Percentiles rank a stretch among this genome's conserved stretches.
Conservation (phyloP, 2,113 vertebrate genomes). For the Macquaria ambigua region DNA sequence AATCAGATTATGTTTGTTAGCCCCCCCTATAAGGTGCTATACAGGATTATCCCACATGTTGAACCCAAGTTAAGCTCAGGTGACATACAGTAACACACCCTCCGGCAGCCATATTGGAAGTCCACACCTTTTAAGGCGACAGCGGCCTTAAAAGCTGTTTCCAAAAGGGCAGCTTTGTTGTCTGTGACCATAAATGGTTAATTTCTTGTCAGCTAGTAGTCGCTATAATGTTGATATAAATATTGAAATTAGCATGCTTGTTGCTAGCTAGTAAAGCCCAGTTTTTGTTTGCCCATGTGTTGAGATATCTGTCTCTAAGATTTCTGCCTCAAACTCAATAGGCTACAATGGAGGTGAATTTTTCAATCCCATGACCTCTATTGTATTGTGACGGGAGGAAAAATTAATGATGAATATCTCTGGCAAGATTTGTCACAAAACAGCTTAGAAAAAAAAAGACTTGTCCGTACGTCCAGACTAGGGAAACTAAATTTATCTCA, state of each 20-base stretch:
- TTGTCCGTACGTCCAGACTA: not conserved
- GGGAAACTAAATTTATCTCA: not conserved
- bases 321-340: not conserved
- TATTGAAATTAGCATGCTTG: not conserved
- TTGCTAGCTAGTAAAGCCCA: not conserved
- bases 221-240: not conserved
- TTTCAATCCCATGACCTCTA: too few relatives aligned
- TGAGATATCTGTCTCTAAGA: not conserved
- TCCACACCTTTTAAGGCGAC: not conserved
- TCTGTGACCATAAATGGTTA: not conserved
- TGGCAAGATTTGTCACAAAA: not conserved
- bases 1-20: conserved; percentile 45
- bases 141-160: not conserved
- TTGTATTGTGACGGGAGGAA: too few relatives aligned
- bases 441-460: not conserved
- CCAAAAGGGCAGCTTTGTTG: conserved; percentile 18
- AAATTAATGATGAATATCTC: not conserved
- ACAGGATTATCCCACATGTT: conserved; percentile 38
- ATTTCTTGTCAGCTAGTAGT: not conserved
- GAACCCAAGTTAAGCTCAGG: conserved; percentile 53
- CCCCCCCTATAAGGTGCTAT: conserved; percentile 61
- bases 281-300: not conserved
- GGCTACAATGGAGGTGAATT: not conserved
- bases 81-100: conserved; percentile 26
- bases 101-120: conserved; percentile 29